phyloP scores from a whole-genome alignment of 2,797 vertebrate species.

The Gadopsis marmoratus region DNA sequence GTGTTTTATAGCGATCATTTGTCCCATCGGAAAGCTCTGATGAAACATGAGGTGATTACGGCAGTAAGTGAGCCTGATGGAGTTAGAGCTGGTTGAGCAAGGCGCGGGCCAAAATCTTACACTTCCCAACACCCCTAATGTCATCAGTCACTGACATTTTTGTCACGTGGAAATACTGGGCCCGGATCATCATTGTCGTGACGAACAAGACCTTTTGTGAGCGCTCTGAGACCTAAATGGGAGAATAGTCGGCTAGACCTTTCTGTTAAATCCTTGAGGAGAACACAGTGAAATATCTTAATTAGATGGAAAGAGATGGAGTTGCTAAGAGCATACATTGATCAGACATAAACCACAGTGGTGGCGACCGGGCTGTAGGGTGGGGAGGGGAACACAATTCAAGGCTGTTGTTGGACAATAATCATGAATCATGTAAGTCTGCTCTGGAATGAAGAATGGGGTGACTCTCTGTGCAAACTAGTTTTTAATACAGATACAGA shows the following conservation, averaged over 20 bases:
- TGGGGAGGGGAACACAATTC: conserved; percentile 16
- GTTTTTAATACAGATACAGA: conserved; percentile 44
- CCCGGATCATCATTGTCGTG: not conserved
- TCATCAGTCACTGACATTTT: conserved; percentile 59
- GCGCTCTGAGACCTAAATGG: conserved; percentile 39
- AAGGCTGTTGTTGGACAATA: conserved; percentile 43
- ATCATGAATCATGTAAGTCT: conserved; percentile 44
- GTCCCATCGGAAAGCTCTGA: conserved; percentile 70
- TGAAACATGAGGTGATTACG: conserved; percentile 81
- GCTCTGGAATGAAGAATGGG: conserved; percentile 38
- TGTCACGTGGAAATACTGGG: conserved; percentile 19
- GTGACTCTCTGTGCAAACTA: conserved; percentile 25
- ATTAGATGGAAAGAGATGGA: conserved; percentile 75
- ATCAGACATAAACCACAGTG: conserved; percentile 58
- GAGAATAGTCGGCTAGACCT: conserved; percentile 70
- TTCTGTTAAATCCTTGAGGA: conserved; percentile 62
- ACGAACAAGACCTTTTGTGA: conserved; percentile 58
- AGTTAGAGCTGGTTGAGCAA: conserved; percentile 34
- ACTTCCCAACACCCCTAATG: conserved; percentile 44
- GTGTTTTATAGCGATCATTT: conserved; percentile 82
- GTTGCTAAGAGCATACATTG: conserved; percentile 57
- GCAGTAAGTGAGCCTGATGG: conserved; percentile 53
- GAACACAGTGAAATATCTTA: conserved; percentile 68
- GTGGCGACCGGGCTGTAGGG: conserved; percentile 11
- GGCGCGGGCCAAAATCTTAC: conserved; percentile 12